These are phyloP conservation scores for Stomatorhinus walkeri DNA, from an alignment of 2,797 vertebrate genomes.

Conservation along the genomic window DNA sequence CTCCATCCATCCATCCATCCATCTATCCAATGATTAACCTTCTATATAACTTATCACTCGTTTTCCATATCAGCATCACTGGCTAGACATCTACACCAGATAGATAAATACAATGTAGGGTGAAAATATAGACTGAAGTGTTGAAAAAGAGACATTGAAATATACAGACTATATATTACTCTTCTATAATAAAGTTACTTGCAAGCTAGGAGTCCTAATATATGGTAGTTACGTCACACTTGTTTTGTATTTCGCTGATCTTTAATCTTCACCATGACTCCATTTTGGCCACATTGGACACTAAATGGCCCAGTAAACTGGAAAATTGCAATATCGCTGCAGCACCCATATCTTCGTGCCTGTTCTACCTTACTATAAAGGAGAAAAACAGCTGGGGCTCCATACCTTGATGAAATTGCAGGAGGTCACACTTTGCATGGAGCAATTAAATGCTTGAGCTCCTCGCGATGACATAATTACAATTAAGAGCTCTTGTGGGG, in stretches of 20 bases:
- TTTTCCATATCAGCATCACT: not conserved
- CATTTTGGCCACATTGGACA: not conserved
- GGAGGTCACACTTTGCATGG: not conserved
- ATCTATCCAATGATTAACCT: not conserved
- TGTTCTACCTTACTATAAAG: not conserved
- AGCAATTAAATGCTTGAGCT: not conserved
- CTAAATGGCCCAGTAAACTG: not conserved
- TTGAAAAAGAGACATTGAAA: not conserved
- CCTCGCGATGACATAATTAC: not conserved
- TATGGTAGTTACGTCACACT: not conserved
- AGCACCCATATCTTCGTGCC: not conserved
- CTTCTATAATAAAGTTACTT: not conserved
- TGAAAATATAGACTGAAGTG: not conserved
- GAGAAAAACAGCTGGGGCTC: constrained; percentile 2
- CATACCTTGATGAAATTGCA: constrained; percentile 12
- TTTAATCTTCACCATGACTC: not conserved
- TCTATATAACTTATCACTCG: not conserved
- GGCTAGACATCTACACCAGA: not conserved
- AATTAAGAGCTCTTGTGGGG: not conserved
- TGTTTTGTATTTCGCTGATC: not conserved
- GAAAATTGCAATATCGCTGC: constrained; percentile 7
- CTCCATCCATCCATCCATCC: not conserved
- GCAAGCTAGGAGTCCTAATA: not conserved
- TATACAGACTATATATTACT: not conserved
- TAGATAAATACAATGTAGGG: not conserved